A percentile compares a stretch with the other conserved stretches of the same genome.
These are phyloP conservation scores for Nebria ingens DNA, from an alignment of 1,140 invertebrate species.

Conservation along the genomic window DNA sequence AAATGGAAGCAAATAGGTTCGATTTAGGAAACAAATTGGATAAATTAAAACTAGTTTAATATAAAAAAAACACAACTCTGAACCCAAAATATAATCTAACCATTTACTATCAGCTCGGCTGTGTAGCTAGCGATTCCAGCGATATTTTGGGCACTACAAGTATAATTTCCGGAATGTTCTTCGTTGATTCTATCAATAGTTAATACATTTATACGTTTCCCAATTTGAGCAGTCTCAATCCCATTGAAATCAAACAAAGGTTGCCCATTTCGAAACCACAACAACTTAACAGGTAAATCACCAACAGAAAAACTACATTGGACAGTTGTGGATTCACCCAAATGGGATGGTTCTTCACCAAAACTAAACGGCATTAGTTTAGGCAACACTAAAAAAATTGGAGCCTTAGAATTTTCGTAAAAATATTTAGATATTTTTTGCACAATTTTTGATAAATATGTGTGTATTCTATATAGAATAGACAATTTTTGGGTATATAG, in stretches of 20 bases:
- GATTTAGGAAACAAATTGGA: too few species aligned
- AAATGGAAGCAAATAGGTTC: too few species aligned
- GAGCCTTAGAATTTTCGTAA: too few species aligned
- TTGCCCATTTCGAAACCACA: constrained; percentile 39
- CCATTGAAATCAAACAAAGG: constrained; percentile 17
- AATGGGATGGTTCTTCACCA: constrained; percentile 42
- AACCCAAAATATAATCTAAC: too few species aligned
- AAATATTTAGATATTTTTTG: too few species aligned
- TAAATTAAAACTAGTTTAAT: too few species aligned
- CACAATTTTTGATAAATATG: too few species aligned
- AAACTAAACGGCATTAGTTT: constrained; percentile 58
- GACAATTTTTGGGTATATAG: not conserved
- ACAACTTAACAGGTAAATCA: constrained; percentile 29
- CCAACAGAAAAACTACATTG: constrained; percentile 26
- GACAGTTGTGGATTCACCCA: constrained; percentile 32
- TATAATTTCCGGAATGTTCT: constrained; percentile 67
- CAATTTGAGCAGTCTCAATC: constrained; percentile 39
- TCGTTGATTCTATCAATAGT: constrained; percentile 65
- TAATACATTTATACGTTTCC: constrained; percentile 59
- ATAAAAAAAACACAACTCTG: too few species aligned
- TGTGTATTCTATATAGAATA: too few species aligned
- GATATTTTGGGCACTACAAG: constrained; percentile 61
- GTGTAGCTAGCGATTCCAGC: constrained; percentile 56
- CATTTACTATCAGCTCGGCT: constrained; percentile 57
- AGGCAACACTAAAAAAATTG: constrained; percentile 28